Evolutionary conservation across 2,888 invertebrate species (phyloP), one percentile per base, ranked within the genome.

Genomic region (Calameuta filiformis): DNA sequence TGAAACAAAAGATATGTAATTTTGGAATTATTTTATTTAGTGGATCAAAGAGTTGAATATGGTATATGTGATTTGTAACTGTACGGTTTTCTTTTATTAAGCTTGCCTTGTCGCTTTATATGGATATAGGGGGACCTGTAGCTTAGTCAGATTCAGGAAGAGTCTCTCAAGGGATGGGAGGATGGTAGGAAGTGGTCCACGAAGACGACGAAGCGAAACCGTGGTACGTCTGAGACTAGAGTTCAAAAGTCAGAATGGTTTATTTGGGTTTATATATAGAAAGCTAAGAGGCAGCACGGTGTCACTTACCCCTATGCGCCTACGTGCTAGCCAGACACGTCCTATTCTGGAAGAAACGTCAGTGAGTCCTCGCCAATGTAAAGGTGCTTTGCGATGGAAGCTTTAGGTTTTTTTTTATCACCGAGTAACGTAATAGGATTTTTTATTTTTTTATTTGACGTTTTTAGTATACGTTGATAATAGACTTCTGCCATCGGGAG

Each of bases 231-330:
- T 74, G 80, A 81, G 80, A 76, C 81, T 76, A 81, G 79, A 84
- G 87, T 88, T 90, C 87, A 89, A 89, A 89, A 88, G 90, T 90
- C 88, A 87, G 82, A 85, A 82, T 90, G 87, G 82, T 91, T 91
- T 90, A 90, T 91, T 91, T 90, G 88, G 86, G 85, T 90, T 89
- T 91, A 91, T 90, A 90, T 90, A 90, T 91, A 91, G 91, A 88
- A 87, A 86, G 56, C 85, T 84, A 83, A 87, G 84, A 75, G 73
- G 76, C 86, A 88, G 89, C 85, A 85, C 85, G 88, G 89, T 90
- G 90, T 90, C 91, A 89, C 89, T 90, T 91, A 91, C 91, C 90
- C 87, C 88, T 84, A 81, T 77, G 71, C 78, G 23, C 23, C 9
- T 56, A 9, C 56, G 33, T 31, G 71, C 30, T 71, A 34, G 11